Conservation (phyloP, 2,113 vertebrate species). For the Sturnira hondurensis region DNA sequence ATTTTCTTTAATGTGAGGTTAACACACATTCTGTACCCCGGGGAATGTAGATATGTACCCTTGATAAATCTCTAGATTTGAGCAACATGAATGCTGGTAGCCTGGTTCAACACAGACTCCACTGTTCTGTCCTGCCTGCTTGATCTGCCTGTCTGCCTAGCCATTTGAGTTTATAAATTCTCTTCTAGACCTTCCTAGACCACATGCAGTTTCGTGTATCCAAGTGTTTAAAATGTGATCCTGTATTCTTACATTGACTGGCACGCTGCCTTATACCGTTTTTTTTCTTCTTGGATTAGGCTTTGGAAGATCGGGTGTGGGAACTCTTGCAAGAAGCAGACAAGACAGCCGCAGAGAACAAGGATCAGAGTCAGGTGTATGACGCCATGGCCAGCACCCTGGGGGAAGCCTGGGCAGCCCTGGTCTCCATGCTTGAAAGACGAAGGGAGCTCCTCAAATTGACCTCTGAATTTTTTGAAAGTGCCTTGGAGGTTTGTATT, state of each 20-base stretch:
- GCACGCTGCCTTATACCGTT: background rate
- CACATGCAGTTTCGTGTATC: background rate
- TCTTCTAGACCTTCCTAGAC: background rate
- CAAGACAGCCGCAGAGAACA: conserved; percentile 81
- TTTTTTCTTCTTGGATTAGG: conserved; percentile 75
- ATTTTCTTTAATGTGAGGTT: background rate
- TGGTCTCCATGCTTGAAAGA: conserved; percentile 85
- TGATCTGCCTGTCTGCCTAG: background rate
- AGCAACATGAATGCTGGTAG: background rate
- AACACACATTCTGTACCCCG: background rate
- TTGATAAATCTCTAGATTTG: background rate
- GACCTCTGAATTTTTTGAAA: conserved; percentile 87
- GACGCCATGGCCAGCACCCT: conserved; percentile 89
- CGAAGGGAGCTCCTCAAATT: conserved; percentile 85
- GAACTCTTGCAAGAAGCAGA: conserved; percentile 87
- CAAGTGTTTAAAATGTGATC: background rate
- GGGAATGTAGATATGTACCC: background rate
- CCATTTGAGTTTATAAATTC: background rate
- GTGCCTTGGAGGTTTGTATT: conserved; percentile 86
- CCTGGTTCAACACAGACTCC: background rate
- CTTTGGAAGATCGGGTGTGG: conserved; percentile 87
- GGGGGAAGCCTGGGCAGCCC: conserved; percentile 88
- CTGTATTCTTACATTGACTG: background rate
- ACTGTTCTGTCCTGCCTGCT: background rate
- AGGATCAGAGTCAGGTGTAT: conserved; percentile 81